Percentiles rank a stretch among this genome's conserved stretches.
phyloP scores from a whole-genome alignment of 2,797 vertebrate species.

The Aselliscus stoliczkanus region DNA sequence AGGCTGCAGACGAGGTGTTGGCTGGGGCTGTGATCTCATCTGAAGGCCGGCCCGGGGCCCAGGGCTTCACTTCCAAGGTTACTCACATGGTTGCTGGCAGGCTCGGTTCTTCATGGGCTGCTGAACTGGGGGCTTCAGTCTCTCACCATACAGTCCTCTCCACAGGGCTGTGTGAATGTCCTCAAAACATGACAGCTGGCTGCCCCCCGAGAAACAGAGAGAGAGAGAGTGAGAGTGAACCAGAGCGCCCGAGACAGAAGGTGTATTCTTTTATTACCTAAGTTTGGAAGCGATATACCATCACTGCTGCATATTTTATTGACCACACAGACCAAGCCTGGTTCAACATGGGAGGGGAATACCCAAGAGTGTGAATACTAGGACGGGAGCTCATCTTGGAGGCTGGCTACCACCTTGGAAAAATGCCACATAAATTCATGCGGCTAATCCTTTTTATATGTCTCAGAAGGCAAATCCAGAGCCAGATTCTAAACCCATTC shows the following conservation, averaged over 20 bases:
- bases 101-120: background rate
- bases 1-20: background rate
- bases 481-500: background rate
- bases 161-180: background rate
- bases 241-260: background rate
- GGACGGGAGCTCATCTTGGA: background rate
- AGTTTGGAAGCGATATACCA: accelerated
- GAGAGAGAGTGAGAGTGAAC: too few relatives aligned
- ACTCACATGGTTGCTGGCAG: background rate
- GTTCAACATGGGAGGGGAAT: background rate
- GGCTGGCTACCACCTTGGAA: background rate
- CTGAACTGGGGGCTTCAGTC: background rate
- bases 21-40: background rate
- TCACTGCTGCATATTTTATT: background rate
- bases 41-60: background rate
- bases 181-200: background rate
- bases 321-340: background rate
- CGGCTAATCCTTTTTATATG: background rate
- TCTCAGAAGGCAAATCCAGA: background rate
- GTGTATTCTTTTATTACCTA: background rate
- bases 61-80: background rate
- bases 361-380: background rate
- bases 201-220: background rate
- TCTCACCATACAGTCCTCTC: background rate
- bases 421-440: background rate